A percentile compares a stretch with the other conserved stretches of the same genome.
Evolutionary conservation across 1,140 invertebrate genomes (phyloP).

Genomic region (Dinothrombium tinctorium): DNA sequence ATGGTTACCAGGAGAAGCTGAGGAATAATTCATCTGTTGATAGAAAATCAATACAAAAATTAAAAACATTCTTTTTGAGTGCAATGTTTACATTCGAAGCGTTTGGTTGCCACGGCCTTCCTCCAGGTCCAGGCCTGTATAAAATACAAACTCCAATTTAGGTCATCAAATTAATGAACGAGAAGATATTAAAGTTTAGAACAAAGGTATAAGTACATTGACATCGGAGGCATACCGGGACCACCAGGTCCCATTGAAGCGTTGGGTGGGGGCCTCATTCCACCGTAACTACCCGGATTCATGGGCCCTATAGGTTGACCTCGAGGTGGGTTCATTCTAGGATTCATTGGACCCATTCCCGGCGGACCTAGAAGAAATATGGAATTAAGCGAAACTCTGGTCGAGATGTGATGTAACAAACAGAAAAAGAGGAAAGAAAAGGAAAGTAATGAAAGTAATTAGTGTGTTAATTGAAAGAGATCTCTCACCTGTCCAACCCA

Average conservation of each 20-base stretch:
- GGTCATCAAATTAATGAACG: not conserved
- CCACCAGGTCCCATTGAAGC: slow-evolving; percentile 40
- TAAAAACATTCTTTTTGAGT: slow-evolving; percentile 1
- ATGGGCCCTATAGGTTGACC: slow-evolving; percentile 78
- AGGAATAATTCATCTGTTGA: slow-evolving; percentile 62
- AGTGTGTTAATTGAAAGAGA: slow-evolving; percentile 3
- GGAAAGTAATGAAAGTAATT: not conserved
- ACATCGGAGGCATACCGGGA: slow-evolving; percentile 41
- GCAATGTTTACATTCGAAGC: slow-evolving; percentile 42
- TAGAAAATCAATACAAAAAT: slow-evolving; percentile 14
- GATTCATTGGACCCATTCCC: slow-evolving; percentile 72
- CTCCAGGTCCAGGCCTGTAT: slow-evolving; percentile 41
- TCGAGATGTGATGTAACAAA: not conserved
- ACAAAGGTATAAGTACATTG: slow-evolving; percentile 29
- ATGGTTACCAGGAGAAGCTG: slow-evolving; percentile 56
- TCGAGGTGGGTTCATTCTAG: slow-evolving; percentile 54
- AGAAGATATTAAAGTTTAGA: not conserved
- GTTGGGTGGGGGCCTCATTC: slow-evolving; percentile 67
- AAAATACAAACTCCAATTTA: not conserved
- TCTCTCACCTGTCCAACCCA: slow-evolving; percentile 52
- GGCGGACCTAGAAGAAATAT: slow-evolving; percentile 38
- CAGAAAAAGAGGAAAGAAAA: slow-evolving; percentile 1
- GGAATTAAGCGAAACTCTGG: not conserved
- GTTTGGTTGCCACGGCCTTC: slow-evolving; percentile 66
- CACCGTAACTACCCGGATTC: slow-evolving; percentile 46